phyloP scores from a whole-genome alignment of 1,140 invertebrate genomes.

The Aphidius gifuensis region DNA sequence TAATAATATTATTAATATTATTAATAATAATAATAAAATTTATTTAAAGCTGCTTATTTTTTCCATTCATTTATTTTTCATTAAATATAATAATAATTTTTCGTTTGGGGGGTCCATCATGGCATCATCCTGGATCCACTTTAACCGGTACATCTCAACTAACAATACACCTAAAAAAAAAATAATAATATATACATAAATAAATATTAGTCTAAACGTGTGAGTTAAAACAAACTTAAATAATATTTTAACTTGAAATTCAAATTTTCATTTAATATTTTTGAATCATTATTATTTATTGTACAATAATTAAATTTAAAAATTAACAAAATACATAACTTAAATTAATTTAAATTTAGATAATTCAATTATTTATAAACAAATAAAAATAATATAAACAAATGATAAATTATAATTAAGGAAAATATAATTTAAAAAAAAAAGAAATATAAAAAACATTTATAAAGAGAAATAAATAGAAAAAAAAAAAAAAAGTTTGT shows the following conservation, averaged over 20 bases:
- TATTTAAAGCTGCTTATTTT: too few relatives aligned
- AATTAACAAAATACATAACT: too few relatives aligned
- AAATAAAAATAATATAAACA: slow-evolving; percentile 2
- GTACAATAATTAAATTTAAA: too few relatives aligned
- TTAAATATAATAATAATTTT: too few relatives aligned
- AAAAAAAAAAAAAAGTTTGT: slow-evolving; percentile 31
- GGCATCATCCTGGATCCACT: too few relatives aligned
- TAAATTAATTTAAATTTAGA: neutral
- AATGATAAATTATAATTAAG: neutral
- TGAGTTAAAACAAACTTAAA: slow-evolving; percentile 46
- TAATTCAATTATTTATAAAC: neutral
- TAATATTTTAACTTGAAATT: slow-evolving; percentile 27
- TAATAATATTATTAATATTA: too few relatives aligned
- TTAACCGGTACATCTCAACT: slow-evolving; percentile 35
- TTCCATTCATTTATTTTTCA: too few relatives aligned
- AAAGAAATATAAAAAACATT: slow-evolving; percentile 8
- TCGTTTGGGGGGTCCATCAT: too few relatives aligned
- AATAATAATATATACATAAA: slow-evolving; percentile 36
- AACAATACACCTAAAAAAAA: slow-evolving; percentile 32
- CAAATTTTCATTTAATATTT: neutral
- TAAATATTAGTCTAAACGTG: slow-evolving; percentile 47
- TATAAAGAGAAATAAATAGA: slow-evolving; percentile 8
- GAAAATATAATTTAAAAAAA: slow-evolving; percentile 3
- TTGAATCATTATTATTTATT: too few relatives aligned
- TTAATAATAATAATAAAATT: too few relatives aligned